Conservation (phyloP, 2,888 invertebrate species). For the Ophion slaviceki region DNA sequence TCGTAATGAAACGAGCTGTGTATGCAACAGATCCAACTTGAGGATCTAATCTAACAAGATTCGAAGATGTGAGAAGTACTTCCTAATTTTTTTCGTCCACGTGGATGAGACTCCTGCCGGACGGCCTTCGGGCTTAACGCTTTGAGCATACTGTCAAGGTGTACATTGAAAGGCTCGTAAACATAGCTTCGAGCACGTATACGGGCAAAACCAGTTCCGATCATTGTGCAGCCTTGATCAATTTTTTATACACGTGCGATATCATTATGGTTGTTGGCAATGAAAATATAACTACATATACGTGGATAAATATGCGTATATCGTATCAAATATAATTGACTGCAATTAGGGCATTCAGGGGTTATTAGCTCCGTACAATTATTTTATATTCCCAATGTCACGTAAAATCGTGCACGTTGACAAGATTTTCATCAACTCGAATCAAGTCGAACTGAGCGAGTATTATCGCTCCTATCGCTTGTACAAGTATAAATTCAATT, state of each 20-base stretch:
- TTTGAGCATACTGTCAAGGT: constrained; percentile 49
- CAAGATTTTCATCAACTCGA: not conserved
- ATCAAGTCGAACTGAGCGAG: not conserved
- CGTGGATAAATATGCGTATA: not conserved
- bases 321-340: not conserved
- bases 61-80: constrained; percentile 13
- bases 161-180: constrained; percentile 15
- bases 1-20: not conserved
- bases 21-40: not conserved
- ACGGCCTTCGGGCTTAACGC: constrained; percentile 43
- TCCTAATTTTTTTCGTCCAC: constrained; percentile 29
- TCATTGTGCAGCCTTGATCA: constrained; percentile 17
- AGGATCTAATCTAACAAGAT: constrained; percentile 1
- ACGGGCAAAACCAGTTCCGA: constrained; percentile 1
- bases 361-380: not conserved
- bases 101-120: constrained; percentile 37
- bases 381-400: not conserved
- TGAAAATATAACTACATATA: not conserved
- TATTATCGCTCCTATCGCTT: not conserved
- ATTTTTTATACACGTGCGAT: constrained; percentile 6
- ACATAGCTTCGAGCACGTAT: constrained; percentile 1
- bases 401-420: not conserved
- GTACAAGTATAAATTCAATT: not conserved
- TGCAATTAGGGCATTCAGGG: not conserved
- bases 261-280: not conserved